Percentiles rank a stretch among this genome's conserved stretches.
Conservation (phyloP, 2,888 invertebrate species). For the Lasius platythorax region DNA sequence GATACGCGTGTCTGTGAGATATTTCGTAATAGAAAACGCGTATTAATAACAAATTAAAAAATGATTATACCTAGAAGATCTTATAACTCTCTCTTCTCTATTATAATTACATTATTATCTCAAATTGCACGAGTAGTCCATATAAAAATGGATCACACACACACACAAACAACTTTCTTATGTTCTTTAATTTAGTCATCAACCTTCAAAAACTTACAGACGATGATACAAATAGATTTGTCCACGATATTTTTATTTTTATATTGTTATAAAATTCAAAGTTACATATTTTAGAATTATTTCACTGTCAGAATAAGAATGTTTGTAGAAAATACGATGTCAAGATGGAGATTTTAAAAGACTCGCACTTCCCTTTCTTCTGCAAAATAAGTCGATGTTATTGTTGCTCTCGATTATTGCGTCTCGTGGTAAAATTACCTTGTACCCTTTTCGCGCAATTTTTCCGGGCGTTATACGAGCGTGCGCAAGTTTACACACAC, state of each 20-base stretch:
- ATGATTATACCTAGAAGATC: not conserved
- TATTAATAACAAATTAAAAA: conserved; percentile 13
- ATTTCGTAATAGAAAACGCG: conserved; percentile 6
- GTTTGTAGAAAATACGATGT: not conserved
- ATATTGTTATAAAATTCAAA: not conserved
- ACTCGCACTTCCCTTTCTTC: not conserved
- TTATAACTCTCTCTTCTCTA: not conserved
- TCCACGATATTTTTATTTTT: not conserved
- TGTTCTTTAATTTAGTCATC: not conserved
- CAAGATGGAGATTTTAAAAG: not conserved
- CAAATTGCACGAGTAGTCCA: not conserved
- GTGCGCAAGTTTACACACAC: not conserved
- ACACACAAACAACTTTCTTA: not conserved
- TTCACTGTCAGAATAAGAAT: not conserved
- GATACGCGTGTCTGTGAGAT: not conserved
- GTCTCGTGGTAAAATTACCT: conserved; percentile 28
- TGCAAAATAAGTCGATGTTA: not conserved
- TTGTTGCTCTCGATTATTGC: conserved; percentile 11
- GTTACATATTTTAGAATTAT: not conserved
- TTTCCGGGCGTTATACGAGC: conserved; percentile 3
- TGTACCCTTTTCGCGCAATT: not conserved
- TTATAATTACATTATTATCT: not conserved
- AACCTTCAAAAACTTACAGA: not conserved
- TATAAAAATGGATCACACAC: not conserved
- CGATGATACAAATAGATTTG: not conserved